Evolutionary conservation across 2,113 vertebrate species (phyloP).

Genomic region (Telmatochromis sp.): DNA sequence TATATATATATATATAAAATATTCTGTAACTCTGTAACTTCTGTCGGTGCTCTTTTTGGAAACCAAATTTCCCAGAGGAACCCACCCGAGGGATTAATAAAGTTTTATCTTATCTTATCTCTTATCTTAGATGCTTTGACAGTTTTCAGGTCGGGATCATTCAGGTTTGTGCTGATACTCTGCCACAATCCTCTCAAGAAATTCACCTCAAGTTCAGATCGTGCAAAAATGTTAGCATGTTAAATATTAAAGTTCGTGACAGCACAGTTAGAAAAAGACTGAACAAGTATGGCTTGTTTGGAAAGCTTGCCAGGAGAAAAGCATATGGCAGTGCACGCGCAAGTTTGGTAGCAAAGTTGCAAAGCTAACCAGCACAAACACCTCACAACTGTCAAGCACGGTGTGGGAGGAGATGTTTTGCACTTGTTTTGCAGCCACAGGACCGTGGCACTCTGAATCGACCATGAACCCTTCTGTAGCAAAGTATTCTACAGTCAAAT

Average conservation of each 20-base stretch:
- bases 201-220: background rate
- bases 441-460: background rate
- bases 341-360: background rate
- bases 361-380: background rate
- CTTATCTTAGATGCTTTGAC: background rate
- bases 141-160: accelerated
- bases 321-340: accelerated
- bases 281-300: background rate
- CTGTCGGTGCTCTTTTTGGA: too few relatives aligned
- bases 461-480: accelerated
- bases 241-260: background rate
- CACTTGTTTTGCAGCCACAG: background rate
- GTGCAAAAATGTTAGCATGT: background rate
- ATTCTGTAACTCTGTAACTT: too few relatives aligned
- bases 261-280: background rate
- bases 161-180: background rate
- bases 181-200: background rate
- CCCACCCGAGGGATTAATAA: too few relatives aligned
- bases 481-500: background rate
- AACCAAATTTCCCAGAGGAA: too few relatives aligned
- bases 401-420: background rate
- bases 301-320: background rate
- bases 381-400: background rate
- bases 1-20: too few relatives aligned
- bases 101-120: too few relatives aligned